Base-by-base conservation (phyloP, 92 coral and sea anemone species). In the Virgularia gustaviana region DNA sequence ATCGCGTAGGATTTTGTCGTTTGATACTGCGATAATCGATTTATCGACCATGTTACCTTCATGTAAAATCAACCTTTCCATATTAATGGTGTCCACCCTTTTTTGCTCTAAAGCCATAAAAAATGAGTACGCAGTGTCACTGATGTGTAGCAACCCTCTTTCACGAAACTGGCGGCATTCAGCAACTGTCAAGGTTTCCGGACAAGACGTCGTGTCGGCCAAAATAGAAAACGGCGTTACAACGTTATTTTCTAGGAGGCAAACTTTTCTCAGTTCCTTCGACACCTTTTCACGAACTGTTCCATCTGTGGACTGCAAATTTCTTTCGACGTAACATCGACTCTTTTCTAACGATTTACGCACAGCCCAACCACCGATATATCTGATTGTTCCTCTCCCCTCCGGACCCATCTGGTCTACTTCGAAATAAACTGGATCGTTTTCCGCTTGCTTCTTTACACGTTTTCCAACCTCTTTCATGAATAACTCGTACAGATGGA, bases 111-210 rank as follows among this genome's bases (percentile, higher is more conserved):
- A 33, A 28, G 16, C 19, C 2, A 63, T 29, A 53, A 63, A 63
- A 27, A 63, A 63, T 36, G 49, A 27, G 43, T 63, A 36, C 2
- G 71, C 33, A 36, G 51, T 33, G 43, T 63, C 71, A 23, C 71
- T 36, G 71, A 63, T 63, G 25, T 63, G 71, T 23, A 63, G 25
- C 33, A 63, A 63, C 15, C 71, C 71, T 37, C 71, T 63, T 38
- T 36, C 52, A 15, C 71, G 16, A 33, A 33, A 63, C 41, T 63
- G 51, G 10, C 52, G 29, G 6, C 16, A 33, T 8, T 63, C 71
- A 20, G 41, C 41, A 1, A 63, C 52, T 49, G 15, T 27, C 9
- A 63, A 53, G 41, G 71, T 63, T 63, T 63, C 27, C 2, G 52
- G 71, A 63, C 49, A 36, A 12, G 49, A 18, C 9, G 71, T 16